Evolutionary conservation across 2,888 invertebrate species (phyloP).

Genomic region (Scrobipalpa costella): DNA sequence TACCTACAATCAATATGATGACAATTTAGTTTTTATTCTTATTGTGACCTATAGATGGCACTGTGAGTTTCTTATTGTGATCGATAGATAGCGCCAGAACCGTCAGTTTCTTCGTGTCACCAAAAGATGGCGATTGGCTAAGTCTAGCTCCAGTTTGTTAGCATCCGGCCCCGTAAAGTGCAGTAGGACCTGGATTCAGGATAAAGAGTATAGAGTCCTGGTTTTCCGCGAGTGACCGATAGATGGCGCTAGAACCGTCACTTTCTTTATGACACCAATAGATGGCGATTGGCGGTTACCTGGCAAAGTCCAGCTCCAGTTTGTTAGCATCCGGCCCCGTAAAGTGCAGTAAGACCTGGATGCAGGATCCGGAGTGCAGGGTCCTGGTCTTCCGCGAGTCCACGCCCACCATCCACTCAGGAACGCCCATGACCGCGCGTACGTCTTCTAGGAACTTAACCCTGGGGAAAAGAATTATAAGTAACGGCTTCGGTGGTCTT

Average conservation of each 20-base stretch:
- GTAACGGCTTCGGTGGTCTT: no score
- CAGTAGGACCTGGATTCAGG: conserved; percentile 91
- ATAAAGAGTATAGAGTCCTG: conserved; percentile 86
- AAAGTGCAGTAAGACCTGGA: conserved; percentile 93
- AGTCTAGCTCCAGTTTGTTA: conserved; percentile 89
- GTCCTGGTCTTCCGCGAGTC: conserved; percentile 90
- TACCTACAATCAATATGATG: no score
- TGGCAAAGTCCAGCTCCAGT: conserved; percentile 90
- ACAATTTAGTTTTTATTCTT: no score
- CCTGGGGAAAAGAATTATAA: conserved; percentile 65
- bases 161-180: conserved; percentile 94
- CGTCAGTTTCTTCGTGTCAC: no score
- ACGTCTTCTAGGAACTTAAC: conserved; percentile 92
- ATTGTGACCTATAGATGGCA: no score
- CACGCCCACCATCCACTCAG: conserved; percentile 94
- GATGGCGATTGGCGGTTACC: conserved; percentile 39
- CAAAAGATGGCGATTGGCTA: conserved; percentile 46
- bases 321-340: conserved; percentile 89
- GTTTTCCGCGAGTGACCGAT: conserved; percentile 59
- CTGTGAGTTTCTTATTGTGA: no score
- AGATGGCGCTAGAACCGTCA: no score
- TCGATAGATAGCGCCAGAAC: no score
- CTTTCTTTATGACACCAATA: no score
- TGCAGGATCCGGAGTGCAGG: conserved; percentile 89
- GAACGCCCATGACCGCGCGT: conserved; percentile 90